Evolutionary conservation across 2,888 invertebrate species (phyloP).

Genomic region (Gymnocheta viridis): DNA sequence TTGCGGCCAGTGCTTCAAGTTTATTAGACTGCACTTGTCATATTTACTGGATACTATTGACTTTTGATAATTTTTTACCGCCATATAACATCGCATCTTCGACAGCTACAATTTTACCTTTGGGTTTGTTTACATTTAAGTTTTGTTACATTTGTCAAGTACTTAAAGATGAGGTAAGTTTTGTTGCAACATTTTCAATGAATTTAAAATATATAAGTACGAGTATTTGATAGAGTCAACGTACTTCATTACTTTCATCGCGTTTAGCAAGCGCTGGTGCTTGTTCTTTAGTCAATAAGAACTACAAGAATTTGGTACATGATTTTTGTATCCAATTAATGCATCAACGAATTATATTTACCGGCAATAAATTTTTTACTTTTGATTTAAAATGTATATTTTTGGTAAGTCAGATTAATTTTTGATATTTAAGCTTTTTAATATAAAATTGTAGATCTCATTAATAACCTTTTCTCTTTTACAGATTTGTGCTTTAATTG

Average conservation of each 20-base stretch:
- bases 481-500: conserved; percentile 69
- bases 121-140: conserved; percentile 32
- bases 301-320: conserved; percentile 63
- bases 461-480: background rate
- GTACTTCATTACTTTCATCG: conserved; percentile 45
- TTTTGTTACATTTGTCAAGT: conserved; percentile 65
- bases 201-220: background rate
- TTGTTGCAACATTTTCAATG: background rate
- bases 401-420: conserved; percentile 59
- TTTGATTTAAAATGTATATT: conserved; percentile 68
- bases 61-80: conserved; percentile 57
- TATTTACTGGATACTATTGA: conserved; percentile 71
- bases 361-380: conserved; percentile 68
- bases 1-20: conserved; percentile 64
- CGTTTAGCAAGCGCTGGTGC: conserved; percentile 25
- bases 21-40: conserved; percentile 70
- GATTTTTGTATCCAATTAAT: conserved; percentile 71
- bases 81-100: conserved; percentile 43
- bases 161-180: conserved; percentile 62
- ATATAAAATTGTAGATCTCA: background rate
- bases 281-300: background rate
- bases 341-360: conserved; percentile 67
- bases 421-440: background rate
- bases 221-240: conserved; percentile 8
- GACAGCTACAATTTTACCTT: conserved; percentile 49